Base-by-base conservation (phyloP, 2,797 vertebrate species). In the Premnoplex brunnescens region DNA sequence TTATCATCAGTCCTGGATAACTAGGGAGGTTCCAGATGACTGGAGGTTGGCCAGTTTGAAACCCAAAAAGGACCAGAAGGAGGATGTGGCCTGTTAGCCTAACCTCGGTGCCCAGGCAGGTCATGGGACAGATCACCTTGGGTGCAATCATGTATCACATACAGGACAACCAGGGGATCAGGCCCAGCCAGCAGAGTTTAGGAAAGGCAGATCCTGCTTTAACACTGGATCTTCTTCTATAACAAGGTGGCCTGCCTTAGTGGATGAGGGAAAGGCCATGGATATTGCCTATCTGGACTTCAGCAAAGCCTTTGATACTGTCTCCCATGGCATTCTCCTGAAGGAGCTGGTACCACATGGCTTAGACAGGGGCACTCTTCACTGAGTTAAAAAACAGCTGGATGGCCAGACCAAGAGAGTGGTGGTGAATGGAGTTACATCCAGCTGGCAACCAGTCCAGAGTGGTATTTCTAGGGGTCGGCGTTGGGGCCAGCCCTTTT, bases 201-300 rank as follows among this genome's bases (percentile, higher is more conserved):
- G 24, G 51, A 58, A 52, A 23, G 24, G 8, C n/a, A 34, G 24
- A 12, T 58, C 37, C 51, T 39, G 17, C 3, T 9, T 71, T 20
- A 19, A 6, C 0, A 13, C 16, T 16, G 34, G 24, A 39, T 30
- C 0, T 1, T 23, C 6, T 69, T 51, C 36, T 30, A 8, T 51
- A 17, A 30, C 4, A 14, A 13, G 4, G 8, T n/a, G 43, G 36
- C 8, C 16, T 12, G 18, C 23, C 19, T 30, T 12, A 18, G 9
- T 9, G 12, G 17, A 26, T 34, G 28, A 27, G 24, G 51, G 12
- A 44, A 71, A 30, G 24, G 17, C n/a, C 51, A 28, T 51, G 19
- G 14, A 8, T 64, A 8, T 26, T 26, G 10, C 23, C 43, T 58
- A 1, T 39, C 14, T 26, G 17, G 32, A 26, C 56, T 36, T 59